phyloP scores from a whole-genome alignment of 2,888 invertebrate species.

The Ethmia dodecea region DNA sequence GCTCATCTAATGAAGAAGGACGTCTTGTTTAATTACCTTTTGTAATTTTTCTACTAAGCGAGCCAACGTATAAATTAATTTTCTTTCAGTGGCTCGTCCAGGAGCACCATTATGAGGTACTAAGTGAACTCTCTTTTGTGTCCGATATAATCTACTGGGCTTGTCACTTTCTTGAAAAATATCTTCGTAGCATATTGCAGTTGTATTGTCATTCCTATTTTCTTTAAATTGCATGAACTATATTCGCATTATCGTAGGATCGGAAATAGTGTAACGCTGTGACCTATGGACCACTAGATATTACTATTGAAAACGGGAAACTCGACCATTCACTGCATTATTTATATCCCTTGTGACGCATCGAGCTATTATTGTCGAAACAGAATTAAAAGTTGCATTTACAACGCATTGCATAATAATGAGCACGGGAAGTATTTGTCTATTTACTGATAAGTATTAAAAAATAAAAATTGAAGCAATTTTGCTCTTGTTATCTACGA shows the following conservation, averaged over 20 bases:
- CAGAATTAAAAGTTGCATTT: too few relatives aligned
- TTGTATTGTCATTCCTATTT: too few relatives aligned
- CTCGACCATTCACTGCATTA: conserved; percentile 28
- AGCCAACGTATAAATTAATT: conserved; percentile 62
- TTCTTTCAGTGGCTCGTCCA: conserved; percentile 47
- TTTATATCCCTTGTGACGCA: too few relatives aligned
- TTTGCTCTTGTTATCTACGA: too few relatives aligned
- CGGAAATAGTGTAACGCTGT: conserved; percentile 35
- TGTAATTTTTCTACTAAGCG: conserved; percentile 66
- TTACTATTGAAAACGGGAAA: conserved; percentile 36
- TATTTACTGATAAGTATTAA: too few relatives aligned
- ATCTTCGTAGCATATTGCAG: too few relatives aligned
- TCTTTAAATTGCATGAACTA: too few relatives aligned
- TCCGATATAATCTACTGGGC: conserved; percentile 28
- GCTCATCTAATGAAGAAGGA: conserved; percentile 65
- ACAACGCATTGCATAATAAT: too few relatives aligned
- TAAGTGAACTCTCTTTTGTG: conserved; percentile 50
- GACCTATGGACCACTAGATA: conserved; percentile 37
- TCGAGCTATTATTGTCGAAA: too few relatives aligned
- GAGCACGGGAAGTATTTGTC: too few relatives aligned
- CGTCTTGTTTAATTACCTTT: conserved; percentile 70
- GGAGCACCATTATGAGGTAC: conserved; percentile 45
- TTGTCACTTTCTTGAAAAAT: conserved; percentile 18
- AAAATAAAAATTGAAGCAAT: too few relatives aligned
- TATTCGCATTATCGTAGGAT: conserved; percentile 16